Conservation (phyloP, 1,140 invertebrate genomes). For the Drosophila repletoides region DNA sequence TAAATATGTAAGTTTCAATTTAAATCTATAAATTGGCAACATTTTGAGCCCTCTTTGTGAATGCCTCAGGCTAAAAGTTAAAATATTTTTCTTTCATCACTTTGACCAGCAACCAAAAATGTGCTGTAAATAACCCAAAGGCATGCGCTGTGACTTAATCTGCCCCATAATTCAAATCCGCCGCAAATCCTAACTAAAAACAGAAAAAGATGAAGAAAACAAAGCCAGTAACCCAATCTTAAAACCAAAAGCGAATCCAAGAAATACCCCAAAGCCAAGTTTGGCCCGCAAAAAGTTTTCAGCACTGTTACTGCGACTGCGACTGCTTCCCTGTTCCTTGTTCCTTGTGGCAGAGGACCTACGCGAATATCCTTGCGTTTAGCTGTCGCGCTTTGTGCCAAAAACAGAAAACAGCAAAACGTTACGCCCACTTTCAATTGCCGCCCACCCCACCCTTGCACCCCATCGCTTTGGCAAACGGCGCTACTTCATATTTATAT, state of each 20-base stretch:
- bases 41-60: too few relatives aligned
- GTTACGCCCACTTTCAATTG: conserved; percentile 24
- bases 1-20: too few relatives aligned
- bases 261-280: conserved; percentile 51
- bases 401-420: conserved; percentile 12
- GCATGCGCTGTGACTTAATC: conserved; percentile 73
- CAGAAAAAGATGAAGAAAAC: conserved; percentile 35
- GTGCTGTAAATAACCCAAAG: conserved; percentile 61
- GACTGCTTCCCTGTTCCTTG: too few relatives aligned
- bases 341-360: conserved; percentile 15
- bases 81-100: conserved; percentile 37
- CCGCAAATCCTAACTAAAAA: conserved; percentile 53
- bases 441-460: conserved; percentile 13
- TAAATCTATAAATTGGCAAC: too few relatives aligned
- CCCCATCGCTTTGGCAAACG: conserved; percentile 20
- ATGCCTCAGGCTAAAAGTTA: too few relatives aligned
- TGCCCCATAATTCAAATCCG: conserved; percentile 69
- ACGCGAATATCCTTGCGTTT: conserved; percentile 12
- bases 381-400: conserved; percentile 11
- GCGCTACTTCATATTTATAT: conserved; percentile 71
- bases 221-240: conserved; percentile 8
- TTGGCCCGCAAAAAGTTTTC: conserved; percentile 21
- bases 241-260: conserved; percentile 30
- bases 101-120: conserved; percentile 16
- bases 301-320: too few relatives aligned